Conservation (phyloP, 2,888 invertebrate genomes). For the Eulithis testata region DNA sequence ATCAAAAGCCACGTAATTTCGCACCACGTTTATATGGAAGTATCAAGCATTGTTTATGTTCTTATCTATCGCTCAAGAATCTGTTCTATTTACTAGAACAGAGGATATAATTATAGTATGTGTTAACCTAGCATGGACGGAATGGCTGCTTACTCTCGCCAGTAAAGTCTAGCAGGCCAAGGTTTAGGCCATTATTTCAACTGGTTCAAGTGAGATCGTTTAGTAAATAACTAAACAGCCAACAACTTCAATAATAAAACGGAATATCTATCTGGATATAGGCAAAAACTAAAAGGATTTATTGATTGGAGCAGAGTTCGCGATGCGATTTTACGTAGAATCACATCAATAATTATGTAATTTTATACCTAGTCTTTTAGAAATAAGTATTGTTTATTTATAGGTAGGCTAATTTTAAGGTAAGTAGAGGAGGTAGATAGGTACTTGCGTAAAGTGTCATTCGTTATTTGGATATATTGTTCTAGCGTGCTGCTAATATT, state of each 20-base stretch:
- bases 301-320: background rate
- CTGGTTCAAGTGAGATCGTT: no score
- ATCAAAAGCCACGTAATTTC: no score
- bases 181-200: background rate
- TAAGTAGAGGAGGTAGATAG: no score
- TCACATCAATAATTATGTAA: no score
- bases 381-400: no score
- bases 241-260: background rate
- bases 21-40: background rate
- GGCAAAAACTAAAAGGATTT: background rate
- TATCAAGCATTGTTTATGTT: no score
- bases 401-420: no score
- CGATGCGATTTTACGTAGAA: no score
- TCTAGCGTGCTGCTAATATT: slow-evolving; percentile 19
- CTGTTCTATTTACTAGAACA: background rate
- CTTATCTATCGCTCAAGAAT: background rate
- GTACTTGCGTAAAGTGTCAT: background rate
- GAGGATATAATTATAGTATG: background rate
- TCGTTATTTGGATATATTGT: slow-evolving; percentile 17
- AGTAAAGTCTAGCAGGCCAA: background rate
- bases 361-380: no score
- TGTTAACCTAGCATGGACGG: background rate
- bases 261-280: background rate
- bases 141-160: background rate
- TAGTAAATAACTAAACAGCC: no score